Conservation (phyloP, 2,113 vertebrate species). For the Lontra canadensis region DNA sequence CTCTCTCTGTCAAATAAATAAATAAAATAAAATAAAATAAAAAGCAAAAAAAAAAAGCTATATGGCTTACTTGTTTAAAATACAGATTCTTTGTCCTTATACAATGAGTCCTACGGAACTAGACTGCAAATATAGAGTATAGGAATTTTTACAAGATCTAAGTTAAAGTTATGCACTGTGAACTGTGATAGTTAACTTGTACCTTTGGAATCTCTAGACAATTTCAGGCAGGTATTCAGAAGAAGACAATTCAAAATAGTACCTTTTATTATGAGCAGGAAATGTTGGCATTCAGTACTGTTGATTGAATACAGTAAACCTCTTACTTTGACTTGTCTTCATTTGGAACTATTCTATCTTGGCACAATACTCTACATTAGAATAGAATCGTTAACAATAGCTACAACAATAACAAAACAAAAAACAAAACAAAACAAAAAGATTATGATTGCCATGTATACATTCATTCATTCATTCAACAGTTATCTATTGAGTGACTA, state of each 20-base stretch:
- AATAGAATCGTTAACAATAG: neutral
- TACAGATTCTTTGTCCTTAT: neutral
- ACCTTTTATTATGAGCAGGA: neutral
- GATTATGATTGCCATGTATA: neutral
- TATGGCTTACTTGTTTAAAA: neutral
- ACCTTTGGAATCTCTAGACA: neutral
- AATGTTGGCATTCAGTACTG: neutral
- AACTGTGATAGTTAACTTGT: neutral
- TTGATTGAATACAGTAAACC: neutral
- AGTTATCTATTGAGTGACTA: neutral
- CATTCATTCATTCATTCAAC: neutral
- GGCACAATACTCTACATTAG: neutral
- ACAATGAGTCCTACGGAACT: neutral
- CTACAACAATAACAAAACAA: neutral
- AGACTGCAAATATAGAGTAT: neutral
- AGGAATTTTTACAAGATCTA: neutral
- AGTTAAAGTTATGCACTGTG: neutral
- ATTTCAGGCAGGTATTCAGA: neutral
- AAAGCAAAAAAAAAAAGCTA: neutral
- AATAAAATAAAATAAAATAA: too few relatives aligned
- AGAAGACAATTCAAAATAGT: slow-evolving; percentile 14
- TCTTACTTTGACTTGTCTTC: neutral
- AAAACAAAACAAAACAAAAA: neutral
- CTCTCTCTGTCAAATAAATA: too few relatives aligned
- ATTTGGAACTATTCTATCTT: neutral